Evolutionary conservation across 2,888 invertebrate genomes (phyloP).

Genomic region (Morpho achilles): DNA sequence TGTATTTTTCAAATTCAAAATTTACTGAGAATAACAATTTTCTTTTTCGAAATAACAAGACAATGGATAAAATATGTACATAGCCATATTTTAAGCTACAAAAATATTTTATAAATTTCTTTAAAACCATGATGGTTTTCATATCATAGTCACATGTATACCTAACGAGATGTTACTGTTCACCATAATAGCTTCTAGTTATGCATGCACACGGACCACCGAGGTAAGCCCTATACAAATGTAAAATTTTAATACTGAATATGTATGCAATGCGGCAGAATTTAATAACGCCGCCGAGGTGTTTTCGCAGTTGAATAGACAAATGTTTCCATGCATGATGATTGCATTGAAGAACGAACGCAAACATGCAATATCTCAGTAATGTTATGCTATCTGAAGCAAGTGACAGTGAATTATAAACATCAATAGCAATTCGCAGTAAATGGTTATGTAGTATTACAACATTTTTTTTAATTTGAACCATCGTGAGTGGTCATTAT

Average conservation of each 20-base stretch:
- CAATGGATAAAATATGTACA: too few relatives aligned
- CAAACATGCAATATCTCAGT: too few relatives aligned
- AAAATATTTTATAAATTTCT: background rate
- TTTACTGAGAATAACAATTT: too few relatives aligned
- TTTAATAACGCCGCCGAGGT: constrained; percentile 11
- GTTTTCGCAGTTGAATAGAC: constrained; percentile 16
- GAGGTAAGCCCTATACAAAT: constrained; percentile 5
- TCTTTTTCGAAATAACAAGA: too few relatives aligned
- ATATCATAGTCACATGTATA: constrained; percentile 7
- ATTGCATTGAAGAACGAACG: constrained; percentile 6
- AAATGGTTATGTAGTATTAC: too few relatives aligned
- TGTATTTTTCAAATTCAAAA: too few relatives aligned
- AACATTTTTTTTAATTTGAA: too few relatives aligned
- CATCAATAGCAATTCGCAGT: too few relatives aligned
- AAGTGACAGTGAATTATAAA: too few relatives aligned
- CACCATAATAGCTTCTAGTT: constrained; percentile 18
- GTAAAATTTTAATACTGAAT: constrained; percentile 20
- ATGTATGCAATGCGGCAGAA: constrained; percentile 22
- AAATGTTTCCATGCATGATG: constrained; percentile 1
- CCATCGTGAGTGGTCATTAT: too few relatives aligned
- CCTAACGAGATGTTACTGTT: constrained; percentile 14
- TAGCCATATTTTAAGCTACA: too few relatives aligned
- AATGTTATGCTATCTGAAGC: too few relatives aligned
- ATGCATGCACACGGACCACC: constrained; percentile 21
- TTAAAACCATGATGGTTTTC: background rate